Evolutionary conservation across 2,888 invertebrate genomes (phyloP), one percentile per base, ranked within the genome.

Genomic region (Parthenolecanium corni): DNA sequence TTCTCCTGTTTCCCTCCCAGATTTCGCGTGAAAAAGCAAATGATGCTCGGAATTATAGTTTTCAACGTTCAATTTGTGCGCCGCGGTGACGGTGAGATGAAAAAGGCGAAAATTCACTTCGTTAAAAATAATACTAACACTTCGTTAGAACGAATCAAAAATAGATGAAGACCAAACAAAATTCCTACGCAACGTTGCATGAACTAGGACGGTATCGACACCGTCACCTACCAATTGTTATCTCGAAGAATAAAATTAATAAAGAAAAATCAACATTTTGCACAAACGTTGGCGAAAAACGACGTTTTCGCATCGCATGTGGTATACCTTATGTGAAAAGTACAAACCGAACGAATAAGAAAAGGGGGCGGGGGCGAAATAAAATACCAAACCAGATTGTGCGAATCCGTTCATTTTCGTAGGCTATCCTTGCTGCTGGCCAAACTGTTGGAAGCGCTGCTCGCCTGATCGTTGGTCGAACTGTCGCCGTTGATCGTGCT

Each of bases 371-470:
- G 38, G 9, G 38, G 38, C 38, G 14, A 38, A 38, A 11, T 38
- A 42, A 16, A 42, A 18, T 16, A 42, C 5, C 14, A 3, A 16
- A 18, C 9, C 9, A 11, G 38, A 38, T 38, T 38, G 9, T 38
- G 9, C 12, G 38, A 6, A 38, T n/a, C 3, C 6, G 53, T 66
- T 66, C 68, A 71, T 69, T 72, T 72, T 66, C 72, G 69, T 66
- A 72, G 68, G 66, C 71, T 71, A 68, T 72, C 72, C 67, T 72
- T 72, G 68, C 72, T 72, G 67, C 71, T 71, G 49, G 72, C 71
- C 54, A 72, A 70, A 38, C 72, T 72, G 14, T 72, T 72, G 64
- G 71, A 70, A 52, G 71, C 70, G 63, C 71, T 71, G 65, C 70
- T 70, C 46, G 68, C 68, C 54, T 68, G 68, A 58, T 70, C 70